Conservation (phyloP, 2,113 vertebrate genomes). For the Leucopternis melanops region DNA sequence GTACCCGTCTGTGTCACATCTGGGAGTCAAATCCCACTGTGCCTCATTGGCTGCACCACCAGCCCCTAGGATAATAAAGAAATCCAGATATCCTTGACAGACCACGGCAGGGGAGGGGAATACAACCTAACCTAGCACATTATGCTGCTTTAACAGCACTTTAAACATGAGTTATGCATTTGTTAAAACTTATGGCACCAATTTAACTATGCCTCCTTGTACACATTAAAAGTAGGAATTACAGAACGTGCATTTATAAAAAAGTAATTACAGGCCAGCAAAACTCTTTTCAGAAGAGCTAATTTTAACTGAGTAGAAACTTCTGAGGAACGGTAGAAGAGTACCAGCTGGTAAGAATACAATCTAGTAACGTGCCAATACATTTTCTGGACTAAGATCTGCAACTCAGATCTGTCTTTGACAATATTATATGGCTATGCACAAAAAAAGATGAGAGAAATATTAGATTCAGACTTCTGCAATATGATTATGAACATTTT, state of each 20-base stretch:
- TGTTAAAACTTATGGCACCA: not conserved
- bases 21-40: too few relatives aligned
- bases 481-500: not conserved
- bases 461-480: not conserved
- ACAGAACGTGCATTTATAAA: not conserved
- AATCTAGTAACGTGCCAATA: not conserved
- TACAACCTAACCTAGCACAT: not conserved
- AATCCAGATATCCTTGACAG: not conserved
- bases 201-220: not conserved
- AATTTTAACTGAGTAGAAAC: not conserved
- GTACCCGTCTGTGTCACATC: too few relatives aligned
- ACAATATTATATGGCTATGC: not conserved
- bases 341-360: not conserved
- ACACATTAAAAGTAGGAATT: not conserved
- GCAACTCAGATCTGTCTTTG: not conserved
- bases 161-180: not conserved
- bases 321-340: not conserved
- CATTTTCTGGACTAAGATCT: not conserved
- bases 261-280: not conserved
- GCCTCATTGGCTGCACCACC: too few relatives aligned
- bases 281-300: not conserved
- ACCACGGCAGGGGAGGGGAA: rapidly evolving
- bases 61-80: not conserved
- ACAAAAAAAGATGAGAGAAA: not conserved
- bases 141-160: not conserved